phyloP scores from a whole-genome alignment of 2,797 vertebrate genomes.

The Tokudaia tokunoshimensis region DNA sequence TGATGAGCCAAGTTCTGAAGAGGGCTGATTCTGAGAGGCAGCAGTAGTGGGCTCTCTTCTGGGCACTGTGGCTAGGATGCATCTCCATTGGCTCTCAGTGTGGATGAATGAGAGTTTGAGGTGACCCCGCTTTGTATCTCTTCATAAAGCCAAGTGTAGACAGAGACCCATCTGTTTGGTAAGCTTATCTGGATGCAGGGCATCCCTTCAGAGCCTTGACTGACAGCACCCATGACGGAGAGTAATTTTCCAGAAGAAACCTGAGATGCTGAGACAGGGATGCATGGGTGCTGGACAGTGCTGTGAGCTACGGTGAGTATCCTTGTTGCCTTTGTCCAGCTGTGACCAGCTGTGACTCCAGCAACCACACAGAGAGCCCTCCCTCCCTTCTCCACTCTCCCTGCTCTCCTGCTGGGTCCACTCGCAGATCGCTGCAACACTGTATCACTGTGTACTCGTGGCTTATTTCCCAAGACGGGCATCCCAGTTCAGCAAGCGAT shows the following conservation, averaged over 20 bases:
- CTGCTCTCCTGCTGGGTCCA: background rate
- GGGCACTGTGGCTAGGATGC: fast-evolving
- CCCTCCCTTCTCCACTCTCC: background rate
- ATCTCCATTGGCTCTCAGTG: background rate
- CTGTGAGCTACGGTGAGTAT: background rate
- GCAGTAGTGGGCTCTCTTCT: background rate
- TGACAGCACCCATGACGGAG: background rate
- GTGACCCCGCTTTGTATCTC: too few species aligned
- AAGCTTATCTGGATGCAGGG: background rate
- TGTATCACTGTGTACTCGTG: background rate
- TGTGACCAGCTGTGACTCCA: too few species aligned
- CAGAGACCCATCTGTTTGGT: background rate
- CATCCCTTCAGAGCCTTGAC: background rate
- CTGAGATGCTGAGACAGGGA: background rate
- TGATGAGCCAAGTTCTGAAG: background rate
- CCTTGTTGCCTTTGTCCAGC: too few species aligned
- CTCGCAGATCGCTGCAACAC: too few species aligned
- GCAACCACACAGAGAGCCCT: background rate
- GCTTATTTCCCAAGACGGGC: background rate
- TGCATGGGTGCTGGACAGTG: fast-evolving
- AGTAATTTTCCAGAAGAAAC: background rate
- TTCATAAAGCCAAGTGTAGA: background rate
- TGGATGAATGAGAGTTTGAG: background rate
- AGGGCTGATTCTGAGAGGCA: background rate
- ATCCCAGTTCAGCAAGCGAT: background rate